These are phyloP conservation scores for Ramazzottius varieornatus DNA, from an alignment of 2,888 invertebrate species.

Conservation along the genomic window DNA sequence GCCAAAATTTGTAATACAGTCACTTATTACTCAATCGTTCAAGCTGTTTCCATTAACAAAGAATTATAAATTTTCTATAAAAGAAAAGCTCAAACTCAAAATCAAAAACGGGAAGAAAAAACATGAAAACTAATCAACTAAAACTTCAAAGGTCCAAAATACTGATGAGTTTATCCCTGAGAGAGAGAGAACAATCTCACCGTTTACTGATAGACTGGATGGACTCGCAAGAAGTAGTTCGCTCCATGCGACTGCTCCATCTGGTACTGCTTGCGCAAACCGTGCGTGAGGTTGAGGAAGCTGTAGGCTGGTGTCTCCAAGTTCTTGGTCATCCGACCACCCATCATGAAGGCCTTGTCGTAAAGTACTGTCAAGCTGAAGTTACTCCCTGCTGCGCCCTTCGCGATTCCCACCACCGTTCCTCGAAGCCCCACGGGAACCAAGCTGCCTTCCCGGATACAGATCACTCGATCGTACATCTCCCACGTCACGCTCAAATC, in stretches of 20 bases:
- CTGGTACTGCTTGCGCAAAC: not conserved
- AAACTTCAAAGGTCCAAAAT: not conserved
- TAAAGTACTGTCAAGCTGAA: not conserved
- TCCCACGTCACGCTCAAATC: conserved; percentile 38
- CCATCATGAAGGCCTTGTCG: not conserved
- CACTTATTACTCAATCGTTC: no score
- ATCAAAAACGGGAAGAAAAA: not conserved
- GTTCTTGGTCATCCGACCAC: not conserved
- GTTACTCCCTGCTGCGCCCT: not conserved
- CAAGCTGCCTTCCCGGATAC: conserved; percentile 41
- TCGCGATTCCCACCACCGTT: conserved; percentile 41
- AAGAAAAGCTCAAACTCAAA: not conserved
- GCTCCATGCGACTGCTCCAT: not conserved
- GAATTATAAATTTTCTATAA: no score
- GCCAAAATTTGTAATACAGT: no score
- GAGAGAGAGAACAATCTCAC: not conserved
- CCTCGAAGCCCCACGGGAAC: conserved; percentile 59
- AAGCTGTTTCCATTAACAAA: no score
- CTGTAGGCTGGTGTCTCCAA: not conserved
- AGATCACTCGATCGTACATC: conserved; percentile 59
- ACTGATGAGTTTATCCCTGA: not conserved
- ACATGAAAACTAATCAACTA: not conserved
- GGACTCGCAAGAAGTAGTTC: not conserved
- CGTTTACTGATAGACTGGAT: not conserved
- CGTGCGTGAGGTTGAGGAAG: not conserved